Conservation (phyloP, 2,888 invertebrate genomes). For the Lacanobia wlatinum region DNA sequence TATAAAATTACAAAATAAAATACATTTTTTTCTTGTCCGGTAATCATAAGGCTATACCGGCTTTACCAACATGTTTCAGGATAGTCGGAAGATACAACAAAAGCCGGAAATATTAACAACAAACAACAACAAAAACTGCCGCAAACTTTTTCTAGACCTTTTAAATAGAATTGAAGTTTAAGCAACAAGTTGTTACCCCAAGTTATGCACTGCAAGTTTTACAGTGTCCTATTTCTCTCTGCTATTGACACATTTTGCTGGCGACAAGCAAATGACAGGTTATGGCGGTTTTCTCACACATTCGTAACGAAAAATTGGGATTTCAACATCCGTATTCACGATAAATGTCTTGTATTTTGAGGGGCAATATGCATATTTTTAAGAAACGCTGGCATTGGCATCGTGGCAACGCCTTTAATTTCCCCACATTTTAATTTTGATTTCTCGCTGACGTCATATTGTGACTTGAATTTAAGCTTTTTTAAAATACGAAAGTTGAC, state of each 20-base stretch:
- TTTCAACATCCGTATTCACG: not conserved
- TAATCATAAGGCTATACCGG: no score
- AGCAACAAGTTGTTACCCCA: slow-evolving; percentile 52
- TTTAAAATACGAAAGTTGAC: no score
- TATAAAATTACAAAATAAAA: no score
- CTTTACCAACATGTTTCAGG: no score
- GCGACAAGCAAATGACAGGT: slow-evolving; percentile 16
- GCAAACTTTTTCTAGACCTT: not conserved
- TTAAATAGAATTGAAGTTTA: slow-evolving; percentile 14
- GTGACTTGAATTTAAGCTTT: not conserved
- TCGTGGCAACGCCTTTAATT: no score
- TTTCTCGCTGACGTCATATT: no score
- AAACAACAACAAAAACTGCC: not conserved
- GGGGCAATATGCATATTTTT: no score
- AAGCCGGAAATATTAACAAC: not conserved
- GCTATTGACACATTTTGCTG: slow-evolving; percentile 24
- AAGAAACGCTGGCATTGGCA: no score
- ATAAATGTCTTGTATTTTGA: no score
- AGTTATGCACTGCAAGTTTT: slow-evolving; percentile 6
- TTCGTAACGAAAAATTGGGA: slow-evolving; percentile 3
- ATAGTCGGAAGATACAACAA: not conserved
- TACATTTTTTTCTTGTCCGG: no score
- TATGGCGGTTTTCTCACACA: not conserved
- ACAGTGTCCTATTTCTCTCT: slow-evolving; percentile 18
- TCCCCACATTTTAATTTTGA: no score